Conservation (phyloP, 2,888 invertebrate genomes). For the Trissolcus brochymenae region DNA sequence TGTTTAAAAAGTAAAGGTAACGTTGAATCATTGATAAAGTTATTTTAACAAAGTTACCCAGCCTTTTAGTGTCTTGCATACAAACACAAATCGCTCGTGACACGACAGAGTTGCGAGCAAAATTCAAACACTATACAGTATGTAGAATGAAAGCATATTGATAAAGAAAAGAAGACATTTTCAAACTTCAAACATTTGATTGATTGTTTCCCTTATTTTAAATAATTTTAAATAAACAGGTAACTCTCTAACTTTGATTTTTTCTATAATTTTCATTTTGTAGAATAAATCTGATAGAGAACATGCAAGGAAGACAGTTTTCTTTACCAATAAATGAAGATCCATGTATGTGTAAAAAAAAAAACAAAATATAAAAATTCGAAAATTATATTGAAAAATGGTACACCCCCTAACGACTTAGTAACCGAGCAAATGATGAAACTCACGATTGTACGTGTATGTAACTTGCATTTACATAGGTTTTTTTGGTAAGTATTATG, state of each 20-base stretch:
- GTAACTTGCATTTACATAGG: constrained; percentile 34
- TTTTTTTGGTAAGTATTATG: not conserved
- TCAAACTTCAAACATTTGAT: not conserved
- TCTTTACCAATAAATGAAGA: constrained; percentile 35
- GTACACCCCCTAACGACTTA: not conserved
- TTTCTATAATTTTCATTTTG: too few species aligned
- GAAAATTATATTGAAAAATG: too few species aligned
- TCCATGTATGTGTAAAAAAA: constrained; percentile 21
- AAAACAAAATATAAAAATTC: not conserved
- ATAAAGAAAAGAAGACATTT: constrained; percentile 22
- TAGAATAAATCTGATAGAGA: not conserved
- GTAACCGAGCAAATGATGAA: not conserved
- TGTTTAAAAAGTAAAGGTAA: too few species aligned
- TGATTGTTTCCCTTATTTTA: too few species aligned
- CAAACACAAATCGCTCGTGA: constrained; percentile 28
- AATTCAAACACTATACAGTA: constrained; percentile 32
- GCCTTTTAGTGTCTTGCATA: constrained; percentile 7
- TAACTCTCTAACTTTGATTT: too few species aligned
- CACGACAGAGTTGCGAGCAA: constrained; percentile 20
- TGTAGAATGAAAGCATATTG: constrained; percentile 21
- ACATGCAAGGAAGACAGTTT: constrained; percentile 24
- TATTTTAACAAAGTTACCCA: not conserved
- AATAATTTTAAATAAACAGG: too few species aligned
- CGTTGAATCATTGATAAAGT: too few species aligned
- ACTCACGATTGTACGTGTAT: constrained; percentile 5